A percentile compares a stretch with the other conserved stretches of the same genome.
Evolutionary conservation across 2,113 vertebrate genomes (phyloP).

Genomic region (Nipponia nippon): DNA sequence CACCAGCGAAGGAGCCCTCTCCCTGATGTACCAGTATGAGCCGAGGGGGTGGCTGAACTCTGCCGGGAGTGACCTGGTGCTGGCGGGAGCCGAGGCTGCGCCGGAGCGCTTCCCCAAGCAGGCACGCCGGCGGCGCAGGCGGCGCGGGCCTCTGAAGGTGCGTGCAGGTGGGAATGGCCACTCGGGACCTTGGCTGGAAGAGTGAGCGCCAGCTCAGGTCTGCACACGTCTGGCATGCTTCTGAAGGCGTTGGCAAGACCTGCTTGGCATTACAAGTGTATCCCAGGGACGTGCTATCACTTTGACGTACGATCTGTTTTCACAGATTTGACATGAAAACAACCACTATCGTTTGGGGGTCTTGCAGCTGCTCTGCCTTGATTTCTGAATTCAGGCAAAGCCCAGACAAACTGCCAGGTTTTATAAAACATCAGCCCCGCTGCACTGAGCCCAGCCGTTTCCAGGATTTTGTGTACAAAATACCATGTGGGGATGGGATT

Average conservation of each 20-base stretch:
- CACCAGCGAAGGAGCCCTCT: neutral
- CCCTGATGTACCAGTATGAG: accelerated
- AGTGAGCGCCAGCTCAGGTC: accelerated
- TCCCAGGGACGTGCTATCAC: neutral
- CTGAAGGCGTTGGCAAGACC: accelerated
- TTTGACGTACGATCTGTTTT: neutral
- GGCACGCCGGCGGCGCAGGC: neutral
- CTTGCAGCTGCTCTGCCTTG: neutral
- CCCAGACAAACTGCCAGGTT: neutral
- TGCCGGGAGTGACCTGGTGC: neutral
- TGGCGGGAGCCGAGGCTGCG: neutral
- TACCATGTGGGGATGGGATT: no score
- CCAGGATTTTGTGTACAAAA: neutral
- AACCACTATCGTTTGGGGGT: neutral
- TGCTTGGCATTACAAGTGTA: accelerated
- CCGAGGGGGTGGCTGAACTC: neutral
- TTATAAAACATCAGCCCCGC: neutral
- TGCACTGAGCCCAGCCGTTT: neutral
- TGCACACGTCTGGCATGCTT: neutral
- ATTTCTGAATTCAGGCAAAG: neutral
- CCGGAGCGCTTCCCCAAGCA: neutral
- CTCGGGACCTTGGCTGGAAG: neutral
- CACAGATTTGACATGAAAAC: neutral
- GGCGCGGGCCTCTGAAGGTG: neutral
- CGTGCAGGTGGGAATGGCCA: accelerated